phyloP scores from a whole-genome alignment of 2,113 vertebrate species.

The Paracanthobrama guichenoti region DNA sequence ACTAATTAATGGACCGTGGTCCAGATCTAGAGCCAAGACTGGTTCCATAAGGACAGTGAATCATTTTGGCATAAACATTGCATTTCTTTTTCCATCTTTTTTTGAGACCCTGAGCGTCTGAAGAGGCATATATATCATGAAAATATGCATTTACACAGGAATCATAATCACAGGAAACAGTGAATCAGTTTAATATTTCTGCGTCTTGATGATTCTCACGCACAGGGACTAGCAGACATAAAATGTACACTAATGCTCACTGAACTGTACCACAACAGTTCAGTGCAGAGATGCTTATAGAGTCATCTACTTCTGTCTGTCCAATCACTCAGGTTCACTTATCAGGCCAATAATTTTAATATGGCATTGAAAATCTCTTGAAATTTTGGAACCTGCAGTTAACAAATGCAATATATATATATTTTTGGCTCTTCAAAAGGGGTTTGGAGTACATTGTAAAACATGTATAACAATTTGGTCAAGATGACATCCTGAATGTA shows the following conservation, averaged over 20 bases:
- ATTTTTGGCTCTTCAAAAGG: not conserved
- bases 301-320: not conserved
- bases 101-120: not conserved
- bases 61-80: not conserved
- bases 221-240: not conserved
- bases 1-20: not conserved
- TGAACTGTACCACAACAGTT: not conserved
- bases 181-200: not conserved
- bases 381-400: conserved; percentile 1
- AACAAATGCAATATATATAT: not conserved
- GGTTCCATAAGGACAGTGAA: not conserved
- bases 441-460: not conserved
- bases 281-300: not conserved
- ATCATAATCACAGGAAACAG: conserved; percentile 8
- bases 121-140: not conserved
- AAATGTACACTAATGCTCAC: not conserved
- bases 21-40: conserved; percentile 1
- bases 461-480: conserved; percentile 9
- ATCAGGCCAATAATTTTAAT: not conserved
- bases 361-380: not conserved
- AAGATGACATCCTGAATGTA: conserved; percentile 34
- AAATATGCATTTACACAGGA: not conserved
- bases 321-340: not conserved
- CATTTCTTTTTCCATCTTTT: not conserved
- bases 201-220: conserved; percentile 2